Base-by-base conservation (phyloP, 2,797 vertebrate genomes). In the Pipistrellus pygmaeus region DNA sequence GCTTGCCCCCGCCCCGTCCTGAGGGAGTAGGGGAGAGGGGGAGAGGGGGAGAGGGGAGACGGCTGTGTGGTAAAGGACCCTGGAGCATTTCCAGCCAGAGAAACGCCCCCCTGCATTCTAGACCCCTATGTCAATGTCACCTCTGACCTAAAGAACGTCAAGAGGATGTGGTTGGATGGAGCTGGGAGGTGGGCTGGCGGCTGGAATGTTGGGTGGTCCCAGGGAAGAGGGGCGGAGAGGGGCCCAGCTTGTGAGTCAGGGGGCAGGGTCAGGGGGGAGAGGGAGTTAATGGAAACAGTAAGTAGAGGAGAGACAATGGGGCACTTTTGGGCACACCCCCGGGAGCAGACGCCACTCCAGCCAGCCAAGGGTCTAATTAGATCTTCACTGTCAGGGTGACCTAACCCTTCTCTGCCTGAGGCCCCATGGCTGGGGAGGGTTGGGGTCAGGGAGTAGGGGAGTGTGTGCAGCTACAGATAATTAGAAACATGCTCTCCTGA, bases 401-500 rank as follows among this genome's bases (percentile, higher is more conserved):
- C 93, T 84, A 81, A 85, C 25, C 48, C 38, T 53, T 84, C 64
- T 57, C 1, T 32, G 73, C 72, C 77, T 82, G 95, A 81, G 69
- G 94, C 81, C 64, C 84, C 71, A 17, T 85, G 90, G 82, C 4
- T 90, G 90, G 30, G 78, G 76, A 80, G 51, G 80, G 64, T 27
- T 69, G 84, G 86, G 93, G 94, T 93, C 78, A 76, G 92, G 80
- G 94, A 88, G 77, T 23, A 87, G 86, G 83, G 53, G 44, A 44
- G 73, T 8, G 44, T 53, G 66, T 6, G 46, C 13, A n/a, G 46
- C 60, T 30, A 51, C 55, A 78, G 90, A 82, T 96, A 96, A 96
- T 97, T 95, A 91, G 93, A 97, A 97, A 96, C 95, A 96, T 25
- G 57, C 62, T 91, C 38, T 46, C 8, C 48, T 25, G 93, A 78